Evolutionary conservation across 2,113 vertebrate genomes (phyloP).

Genomic region (Spea bombifrons): DNA sequence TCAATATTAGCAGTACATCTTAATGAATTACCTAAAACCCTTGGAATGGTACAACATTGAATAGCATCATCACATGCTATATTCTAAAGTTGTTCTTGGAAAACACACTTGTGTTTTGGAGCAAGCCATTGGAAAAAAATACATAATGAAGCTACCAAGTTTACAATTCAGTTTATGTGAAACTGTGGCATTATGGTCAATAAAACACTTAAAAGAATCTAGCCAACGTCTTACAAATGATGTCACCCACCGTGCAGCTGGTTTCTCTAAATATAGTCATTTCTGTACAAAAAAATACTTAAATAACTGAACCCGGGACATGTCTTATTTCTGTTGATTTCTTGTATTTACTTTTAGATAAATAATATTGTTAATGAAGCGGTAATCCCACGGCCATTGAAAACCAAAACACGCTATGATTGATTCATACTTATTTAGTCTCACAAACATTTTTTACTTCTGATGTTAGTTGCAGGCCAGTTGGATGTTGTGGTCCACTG

Average conservation of each 20-base stretch:
- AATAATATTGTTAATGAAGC: no score
- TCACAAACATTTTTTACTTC: no score
- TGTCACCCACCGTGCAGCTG: conserved; percentile 30
- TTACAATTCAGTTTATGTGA: conserved; percentile 28
- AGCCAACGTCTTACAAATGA: conserved; percentile 27
- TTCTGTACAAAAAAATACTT: conserved; percentile 2
- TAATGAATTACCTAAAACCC: background rate
- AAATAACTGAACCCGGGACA: background rate
- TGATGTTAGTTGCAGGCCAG: no score
- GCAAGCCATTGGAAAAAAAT: conserved; percentile 22
- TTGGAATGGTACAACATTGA: background rate
- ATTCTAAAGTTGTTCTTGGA: conserved; percentile 9
- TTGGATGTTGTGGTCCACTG: no score
- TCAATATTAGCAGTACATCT: background rate
- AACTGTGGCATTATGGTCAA: conserved; percentile 30
- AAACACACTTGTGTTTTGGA: conserved; percentile 29
- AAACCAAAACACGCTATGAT: no score
- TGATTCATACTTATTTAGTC: no score
- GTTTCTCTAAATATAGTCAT: conserved; percentile 24
- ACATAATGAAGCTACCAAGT: conserved; percentile 19
- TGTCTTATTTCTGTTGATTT: background rate
- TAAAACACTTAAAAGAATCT: conserved; percentile 8
- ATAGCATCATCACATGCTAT: background rate
- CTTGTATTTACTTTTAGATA: background rate
- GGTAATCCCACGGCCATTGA: no score